Conservation (phyloP, 2,888 invertebrate species). For the Clepsis dumicolana region DNA sequence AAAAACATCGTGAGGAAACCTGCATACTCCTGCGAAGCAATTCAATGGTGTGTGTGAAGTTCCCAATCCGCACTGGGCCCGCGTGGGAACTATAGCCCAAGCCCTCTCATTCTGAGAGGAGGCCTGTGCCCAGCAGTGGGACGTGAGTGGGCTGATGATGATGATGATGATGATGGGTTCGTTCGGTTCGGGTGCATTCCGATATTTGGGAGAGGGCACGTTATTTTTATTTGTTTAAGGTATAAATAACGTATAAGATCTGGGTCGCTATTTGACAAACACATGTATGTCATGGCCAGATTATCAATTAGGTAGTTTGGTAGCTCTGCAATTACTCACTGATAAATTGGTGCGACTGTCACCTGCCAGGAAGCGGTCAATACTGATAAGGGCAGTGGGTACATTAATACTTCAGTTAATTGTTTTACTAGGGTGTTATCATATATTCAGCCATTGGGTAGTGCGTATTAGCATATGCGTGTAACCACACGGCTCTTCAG, state of each 20-base stretch:
- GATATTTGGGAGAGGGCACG: neutral
- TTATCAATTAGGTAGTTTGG: slow-evolving; percentile 41
- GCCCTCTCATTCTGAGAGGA: too few species aligned
- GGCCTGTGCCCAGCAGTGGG: too few species aligned
- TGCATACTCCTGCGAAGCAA: too few species aligned
- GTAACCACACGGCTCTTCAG: neutral
- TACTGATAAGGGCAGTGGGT: slow-evolving; percentile 8
- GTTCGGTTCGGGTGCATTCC: neutral
- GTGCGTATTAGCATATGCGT: neutral
- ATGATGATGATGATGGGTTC: too few species aligned
- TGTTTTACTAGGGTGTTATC: neutral
- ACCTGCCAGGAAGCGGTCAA: slow-evolving; percentile 28
- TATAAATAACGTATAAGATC: slow-evolving; percentile 12
- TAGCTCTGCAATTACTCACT: slow-evolving; percentile 18
- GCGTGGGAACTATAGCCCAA: too few species aligned
- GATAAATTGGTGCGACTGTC: slow-evolving; percentile 12
- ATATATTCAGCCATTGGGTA: neutral
- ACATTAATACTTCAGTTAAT: neutral
- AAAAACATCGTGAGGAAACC: too few species aligned
- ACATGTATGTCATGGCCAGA: slow-evolving; percentile 52
- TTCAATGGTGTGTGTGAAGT: too few species aligned
- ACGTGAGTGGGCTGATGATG: too few species aligned
- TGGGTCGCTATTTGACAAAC: slow-evolving; percentile 12
- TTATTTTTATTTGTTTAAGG: neutral
- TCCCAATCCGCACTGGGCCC: too few species aligned